Evolutionary conservation across 2,797 vertebrate species (phyloP).

Genomic region (Microhierax caerulescens): DNA sequence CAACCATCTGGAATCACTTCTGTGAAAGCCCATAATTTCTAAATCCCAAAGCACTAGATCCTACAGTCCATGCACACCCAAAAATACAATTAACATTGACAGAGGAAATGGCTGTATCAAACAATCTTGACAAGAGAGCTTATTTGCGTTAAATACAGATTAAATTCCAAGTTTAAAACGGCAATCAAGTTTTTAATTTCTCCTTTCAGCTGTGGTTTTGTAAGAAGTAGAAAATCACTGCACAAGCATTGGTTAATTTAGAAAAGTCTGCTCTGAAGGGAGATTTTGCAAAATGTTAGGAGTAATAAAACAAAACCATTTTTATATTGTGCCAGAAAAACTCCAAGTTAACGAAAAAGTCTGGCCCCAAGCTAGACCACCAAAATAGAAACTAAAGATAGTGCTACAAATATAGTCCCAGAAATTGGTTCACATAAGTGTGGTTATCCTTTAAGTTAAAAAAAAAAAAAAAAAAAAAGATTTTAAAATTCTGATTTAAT

Average conservation of each 20-base stretch:
- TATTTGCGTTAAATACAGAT: background rate
- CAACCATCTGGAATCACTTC: conserved; percentile 3
- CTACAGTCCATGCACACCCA: background rate
- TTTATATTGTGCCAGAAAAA: conserved; percentile 44
- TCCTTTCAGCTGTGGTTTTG: conserved; percentile 19
- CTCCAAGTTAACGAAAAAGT: conserved; percentile 47
- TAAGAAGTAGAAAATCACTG: background rate
- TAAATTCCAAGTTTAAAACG: background rate
- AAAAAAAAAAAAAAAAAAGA: background rate
- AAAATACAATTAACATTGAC: background rate
- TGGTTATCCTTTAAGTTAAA: conserved; percentile 4
- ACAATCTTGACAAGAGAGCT: background rate
- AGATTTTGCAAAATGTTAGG: conserved; percentile 27
- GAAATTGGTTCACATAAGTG: conserved; percentile 59
- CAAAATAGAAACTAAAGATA: conserved; percentile 68
- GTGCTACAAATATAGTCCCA: conserved; percentile 23
- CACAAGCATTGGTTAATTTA: conserved; percentile 12
- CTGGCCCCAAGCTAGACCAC: conserved; percentile 55
- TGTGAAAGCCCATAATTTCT: background rate
- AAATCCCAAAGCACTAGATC: background rate
- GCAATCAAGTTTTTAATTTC: background rate
- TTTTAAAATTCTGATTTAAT: background rate
- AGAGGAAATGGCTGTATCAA: background rate
- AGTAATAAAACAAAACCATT: conserved; percentile 40
- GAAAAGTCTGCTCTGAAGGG: background rate